Evolutionary conservation across 2,888 invertebrate genomes (phyloP), one percentile per base, ranked within the genome.

Genomic region (Hymenopus coronatus): DNA sequence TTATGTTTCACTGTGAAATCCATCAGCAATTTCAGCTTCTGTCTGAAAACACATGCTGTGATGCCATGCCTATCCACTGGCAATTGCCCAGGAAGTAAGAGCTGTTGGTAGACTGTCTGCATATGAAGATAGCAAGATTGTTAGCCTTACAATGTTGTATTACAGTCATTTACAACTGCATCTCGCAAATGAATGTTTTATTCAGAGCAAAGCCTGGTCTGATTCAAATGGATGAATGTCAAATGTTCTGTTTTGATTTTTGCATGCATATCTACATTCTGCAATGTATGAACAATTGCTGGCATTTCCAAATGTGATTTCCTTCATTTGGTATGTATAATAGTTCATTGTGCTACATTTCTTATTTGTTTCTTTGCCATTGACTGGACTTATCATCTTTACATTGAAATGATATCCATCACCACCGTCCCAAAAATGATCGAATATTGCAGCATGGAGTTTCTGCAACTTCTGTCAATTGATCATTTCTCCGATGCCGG

Each of bases 151-250:
- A n/a, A n/a, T n/a, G n/a, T 88, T 83, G 83, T 83, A 84, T 88
- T 83, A 84, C 84, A 15, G 28, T 83, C 85, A 70, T 81, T 85
- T 70, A 87, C 46, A n/a, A 89, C 40, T 40, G 81, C 88, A 89
- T 89, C 88, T 81, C 91, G 85, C 91, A 91, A 4, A 92, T 93
- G 92, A 91, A 89, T 8, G 91, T 92, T n/a, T 91, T 46, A 25
- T 86, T 89, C 89, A 90, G 91, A 28, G 87, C 87, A n/a, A 89
- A 91, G 85, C 82, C 91, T 89, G 3, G 83, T 86, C 88, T 92
- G 91, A 85, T 92, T 91, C 7, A 84, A 89, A 28, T 90, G 90
- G n/a, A 90, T 83, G 88, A 83, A 92, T 7, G 88, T 40, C 27
- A 92, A 88, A n/a, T 91, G 89, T 83, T 91, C 90, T 28, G 89